Base-by-base conservation (phyloP, 2,888 invertebrate species). In the Patella ulyssiponensis region DNA sequence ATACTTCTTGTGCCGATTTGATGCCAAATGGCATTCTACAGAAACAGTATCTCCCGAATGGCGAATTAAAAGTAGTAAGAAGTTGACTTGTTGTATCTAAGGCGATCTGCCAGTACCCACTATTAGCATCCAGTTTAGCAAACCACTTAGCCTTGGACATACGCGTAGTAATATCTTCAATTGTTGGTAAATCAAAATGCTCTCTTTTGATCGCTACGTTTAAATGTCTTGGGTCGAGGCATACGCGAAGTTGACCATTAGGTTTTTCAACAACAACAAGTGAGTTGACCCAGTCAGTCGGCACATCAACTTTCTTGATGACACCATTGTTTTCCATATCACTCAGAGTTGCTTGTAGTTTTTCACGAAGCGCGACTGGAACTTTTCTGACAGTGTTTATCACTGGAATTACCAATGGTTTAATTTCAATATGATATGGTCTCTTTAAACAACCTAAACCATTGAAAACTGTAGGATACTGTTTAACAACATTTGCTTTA, bases 1-100 rank as follows among this genome's bases (percentile, higher is more conserved):
- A 82, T 1, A 83, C 76, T 69, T 81, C 83, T 12, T 73, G 69
- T 2, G 76, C 73, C 1, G 73, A 76, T 11, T 77, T 78, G 2
- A 79, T 73, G 0, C 83, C 83, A 71, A 83, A 85, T 27, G 83
- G 79, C 51, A 81, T 11, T n/a, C 73, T 12, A 7, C 33, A 69
- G 51, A 71, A 81, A 3, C 73, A 52, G 44, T 76, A 82, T 12
- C 79, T 11, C 3, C 79, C 76, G 44, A 69, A 81, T 2, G 70
- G 76, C 15, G 77, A 77, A 14, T 69, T 11, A 74, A 81, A 78
- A 69, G 79, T 80, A 5, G 75, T 79, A 12, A 80, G 75, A 2
- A 20, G n/a, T n/a, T 78, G 76, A 11, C 51, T 69, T n/a, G 71
- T 53, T 33, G 77, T 71, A 74, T 81, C 80, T 17, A 81, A 27